phyloP scores from a whole-genome alignment of 2,888 invertebrate genomes.

The Nesidiocoris tenuis region DNA sequence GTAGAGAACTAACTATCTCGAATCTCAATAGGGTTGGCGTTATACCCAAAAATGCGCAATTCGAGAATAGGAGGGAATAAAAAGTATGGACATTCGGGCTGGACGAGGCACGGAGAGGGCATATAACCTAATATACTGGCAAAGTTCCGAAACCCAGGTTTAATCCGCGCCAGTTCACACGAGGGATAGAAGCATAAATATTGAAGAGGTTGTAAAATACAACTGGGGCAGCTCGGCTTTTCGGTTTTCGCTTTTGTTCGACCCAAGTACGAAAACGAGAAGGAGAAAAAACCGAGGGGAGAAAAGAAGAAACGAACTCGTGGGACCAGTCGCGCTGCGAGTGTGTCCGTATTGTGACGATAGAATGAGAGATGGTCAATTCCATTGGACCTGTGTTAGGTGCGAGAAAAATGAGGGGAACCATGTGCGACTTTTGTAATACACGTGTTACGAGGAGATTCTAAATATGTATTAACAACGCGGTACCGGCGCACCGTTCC shows the following conservation, averaged over 20 bases:
- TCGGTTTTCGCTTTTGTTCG: background rate
- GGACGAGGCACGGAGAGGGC: background rate
- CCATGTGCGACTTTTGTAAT: constrained; percentile 21
- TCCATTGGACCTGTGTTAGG: background rate
- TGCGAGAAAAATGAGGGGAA: constrained; percentile 1
- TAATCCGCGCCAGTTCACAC: constrained; percentile 42
- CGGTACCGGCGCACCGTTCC: constrained; percentile 6
- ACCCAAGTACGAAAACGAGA: constrained; percentile 5
- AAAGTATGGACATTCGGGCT: background rate
- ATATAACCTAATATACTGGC: constrained; percentile 42
- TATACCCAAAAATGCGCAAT: constrained; percentile 35
- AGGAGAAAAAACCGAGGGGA: background rate
- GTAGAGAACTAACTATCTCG: too few species aligned
- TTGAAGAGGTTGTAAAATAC: constrained; percentile 40
- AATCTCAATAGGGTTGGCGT: too few species aligned
- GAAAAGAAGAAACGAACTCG: background rate
- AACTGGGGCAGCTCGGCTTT: constrained; percentile 15
- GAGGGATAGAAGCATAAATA: constrained; percentile 42
- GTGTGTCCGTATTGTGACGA: background rate
- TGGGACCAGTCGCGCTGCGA: background rate
- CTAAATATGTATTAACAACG: constrained; percentile 40
- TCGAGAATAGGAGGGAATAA: constrained; percentile 9
- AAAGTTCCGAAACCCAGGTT: constrained; percentile 42
- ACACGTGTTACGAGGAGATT: constrained; percentile 32
- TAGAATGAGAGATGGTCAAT: background rate